Base-by-base conservation (phyloP, 2,113 vertebrate species). In the Myrmecobius fasciatus region DNA sequence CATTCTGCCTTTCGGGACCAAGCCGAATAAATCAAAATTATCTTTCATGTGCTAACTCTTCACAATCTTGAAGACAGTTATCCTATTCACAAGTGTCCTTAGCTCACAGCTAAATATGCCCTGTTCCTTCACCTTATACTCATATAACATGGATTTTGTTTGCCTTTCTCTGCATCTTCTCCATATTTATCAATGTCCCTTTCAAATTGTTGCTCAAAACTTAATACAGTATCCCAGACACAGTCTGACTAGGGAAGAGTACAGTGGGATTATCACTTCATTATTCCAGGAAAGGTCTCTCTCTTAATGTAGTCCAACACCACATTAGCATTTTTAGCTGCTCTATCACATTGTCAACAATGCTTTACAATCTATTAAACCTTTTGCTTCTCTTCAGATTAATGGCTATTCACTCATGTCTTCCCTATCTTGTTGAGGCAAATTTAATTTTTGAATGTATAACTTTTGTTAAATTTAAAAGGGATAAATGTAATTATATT, bases 401-500 rank as follows among this genome's bases (percentile, higher is more conserved):
- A 43, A 4, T 22, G 93, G 0, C 83, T 75, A 26, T 2, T 67
- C 22, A 96, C n/a, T 93, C 83, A 95, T 20, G 60, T 95, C 22
- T 94, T 95, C 48, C 53, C 56, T 93, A n/a, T 91, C 12, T 47
- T 96, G 4, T 60, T 91, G 43, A 48, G 36, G 22, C 56, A 24
- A 9, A 0, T 91, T 94, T 91, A 89, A 53, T 91, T 67, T 67
- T 20, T 67, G 94, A 67, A 52, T 48, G 36, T 43, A 36, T 31
- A 91, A 56, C 67, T 92, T 95, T 91, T 53, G 31, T 90, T 96
- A 92, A 96, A 26, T 91, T 91, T 25, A 56, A 51, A 10, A 51
- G 9, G 49, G 6, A 51, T 51, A 51, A 51, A 56, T 53, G 96
- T 93, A 91, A 49, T 91, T 47, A 53, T 90, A 53, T 94, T 94